These are phyloP conservation scores for Drosophila pseudoobscura DNA, from an alignment of 1,140 invertebrate genomes.

Conservation along the genomic window DNA sequence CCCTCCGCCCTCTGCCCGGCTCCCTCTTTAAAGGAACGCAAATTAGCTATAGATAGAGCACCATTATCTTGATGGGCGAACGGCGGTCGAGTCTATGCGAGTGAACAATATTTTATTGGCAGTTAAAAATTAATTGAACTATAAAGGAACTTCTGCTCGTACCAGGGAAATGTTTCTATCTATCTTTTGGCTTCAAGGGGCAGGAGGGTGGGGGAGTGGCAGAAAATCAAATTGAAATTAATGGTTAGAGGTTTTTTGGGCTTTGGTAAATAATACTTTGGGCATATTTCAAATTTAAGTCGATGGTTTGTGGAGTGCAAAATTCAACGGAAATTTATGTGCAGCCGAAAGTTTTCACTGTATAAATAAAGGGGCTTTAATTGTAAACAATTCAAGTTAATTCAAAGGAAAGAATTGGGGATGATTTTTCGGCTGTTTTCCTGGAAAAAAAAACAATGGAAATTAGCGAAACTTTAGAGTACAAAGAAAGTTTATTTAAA, in stretches of 20 bases:
- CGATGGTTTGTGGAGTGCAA: no score
- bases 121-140: conserved; percentile 54
- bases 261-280: conserved; percentile 6
- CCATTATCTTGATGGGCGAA: conserved; percentile 42
- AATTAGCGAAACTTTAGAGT: no score
- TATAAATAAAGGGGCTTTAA: neutral
- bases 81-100: conserved; percentile 8
- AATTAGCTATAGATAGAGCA: conserved; percentile 48
- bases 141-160: conserved; percentile 32
- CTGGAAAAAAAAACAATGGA: no score
- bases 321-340: no score
- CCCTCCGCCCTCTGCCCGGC: neutral
- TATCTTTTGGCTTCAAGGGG: no score
- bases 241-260: neutral
- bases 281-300: conserved; percentile 1
- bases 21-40: conserved; percentile 33
- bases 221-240: conserved; percentile 9
- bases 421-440: no score
- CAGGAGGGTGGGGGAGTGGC: no score
- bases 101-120: conserved; percentile 46
- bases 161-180: conserved; percentile 1
- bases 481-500: no score
- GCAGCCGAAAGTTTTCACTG: neutral
- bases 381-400: no score
- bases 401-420: no score